Conservation (phyloP, 2,113 vertebrate species). For the Seriola aureovittata region DNA sequence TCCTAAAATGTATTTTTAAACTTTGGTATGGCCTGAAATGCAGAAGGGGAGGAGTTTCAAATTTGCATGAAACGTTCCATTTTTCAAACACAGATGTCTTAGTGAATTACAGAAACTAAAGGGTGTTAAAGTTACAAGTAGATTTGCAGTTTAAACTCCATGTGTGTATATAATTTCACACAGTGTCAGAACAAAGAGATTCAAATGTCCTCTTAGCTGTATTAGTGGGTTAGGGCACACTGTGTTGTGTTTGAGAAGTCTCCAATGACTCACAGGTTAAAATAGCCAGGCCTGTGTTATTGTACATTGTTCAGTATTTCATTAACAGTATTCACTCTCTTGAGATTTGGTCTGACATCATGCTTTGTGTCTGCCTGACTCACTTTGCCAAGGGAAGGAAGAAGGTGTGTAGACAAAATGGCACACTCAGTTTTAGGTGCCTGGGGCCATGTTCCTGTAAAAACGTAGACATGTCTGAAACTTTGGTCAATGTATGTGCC, state of each 20-base stretch:
- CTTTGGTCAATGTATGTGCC: conserved; percentile 72
- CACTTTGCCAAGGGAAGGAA: conserved; percentile 78
- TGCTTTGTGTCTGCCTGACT: conserved; percentile 81
- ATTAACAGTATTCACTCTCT: conserved; percentile 69
- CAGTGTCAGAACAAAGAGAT: neutral
- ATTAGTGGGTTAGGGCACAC: neutral
- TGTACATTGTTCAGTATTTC: conserved; percentile 80
- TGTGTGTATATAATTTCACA: conserved; percentile 7
- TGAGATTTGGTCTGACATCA: conserved; percentile 78
- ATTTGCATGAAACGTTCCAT: conserved; percentile 70
- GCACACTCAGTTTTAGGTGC: conserved; percentile 62
- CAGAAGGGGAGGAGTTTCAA: conserved; percentile 54
- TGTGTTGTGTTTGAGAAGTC: conserved; percentile 44
- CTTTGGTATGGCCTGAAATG: conserved; percentile 61
- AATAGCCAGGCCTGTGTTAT: conserved; percentile 62
- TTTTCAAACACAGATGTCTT: conserved; percentile 50
- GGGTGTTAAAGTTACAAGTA: neutral
- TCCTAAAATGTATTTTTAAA: conserved; percentile 78
- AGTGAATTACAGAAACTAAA: conserved; percentile 6
- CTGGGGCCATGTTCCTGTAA: conserved; percentile 73
- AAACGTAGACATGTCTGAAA: conserved; percentile 71
- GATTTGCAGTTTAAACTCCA: conserved; percentile 1
- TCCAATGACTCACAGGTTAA: conserved; percentile 68
- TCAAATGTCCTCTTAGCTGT: neutral
- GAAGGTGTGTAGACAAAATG: conserved; percentile 72